Conservation (phyloP, 92 coral and sea anemone genomes). For the Siderastrea siderea region DNA sequence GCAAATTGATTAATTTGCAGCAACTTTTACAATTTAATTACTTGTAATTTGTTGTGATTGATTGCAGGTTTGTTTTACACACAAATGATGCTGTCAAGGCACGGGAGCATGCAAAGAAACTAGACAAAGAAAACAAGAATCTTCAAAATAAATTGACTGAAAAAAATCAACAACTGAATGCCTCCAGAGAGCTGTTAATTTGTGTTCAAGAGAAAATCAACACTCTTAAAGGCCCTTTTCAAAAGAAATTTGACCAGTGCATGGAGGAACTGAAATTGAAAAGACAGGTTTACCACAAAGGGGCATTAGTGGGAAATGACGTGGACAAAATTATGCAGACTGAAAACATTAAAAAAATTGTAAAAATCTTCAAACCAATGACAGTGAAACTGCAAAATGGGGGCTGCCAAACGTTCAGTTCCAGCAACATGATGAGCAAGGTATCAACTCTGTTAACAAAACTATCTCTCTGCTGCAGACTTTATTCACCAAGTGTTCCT, state of each 20-base stretch:
- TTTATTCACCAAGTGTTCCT: constrained; percentile 27
- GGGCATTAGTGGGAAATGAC: constrained; percentile 48
- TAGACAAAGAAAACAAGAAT: not conserved
- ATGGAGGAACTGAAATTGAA: constrained; percentile 21
- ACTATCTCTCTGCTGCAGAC: not conserved
- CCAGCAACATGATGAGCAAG: too few species aligned
- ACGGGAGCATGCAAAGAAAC: constrained; percentile 1
- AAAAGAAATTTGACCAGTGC: not conserved
- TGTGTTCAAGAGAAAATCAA: not conserved
- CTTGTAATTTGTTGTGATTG: too few species aligned
- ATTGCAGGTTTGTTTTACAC: constrained; percentile 9
- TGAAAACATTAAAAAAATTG: too few species aligned
- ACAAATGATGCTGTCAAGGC: constrained; percentile 30
- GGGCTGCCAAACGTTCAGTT: too few species aligned
- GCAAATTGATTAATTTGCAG: too few species aligned
- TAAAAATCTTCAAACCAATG: too few species aligned
- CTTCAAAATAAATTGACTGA: not conserved
- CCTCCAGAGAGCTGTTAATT: not conserved
- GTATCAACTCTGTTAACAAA: too few species aligned
- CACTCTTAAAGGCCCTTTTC: constrained; percentile 15
- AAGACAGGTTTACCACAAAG: constrained; percentile 38
- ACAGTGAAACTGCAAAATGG: too few species aligned
- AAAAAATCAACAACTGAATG: not conserved
- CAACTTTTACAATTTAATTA: too few species aligned
- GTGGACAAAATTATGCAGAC: not conserved